These are phyloP conservation scores for Acrocephalus arundinaceus DNA, from an alignment of 2,113 vertebrate genomes.

Conservation along the genomic window DNA sequence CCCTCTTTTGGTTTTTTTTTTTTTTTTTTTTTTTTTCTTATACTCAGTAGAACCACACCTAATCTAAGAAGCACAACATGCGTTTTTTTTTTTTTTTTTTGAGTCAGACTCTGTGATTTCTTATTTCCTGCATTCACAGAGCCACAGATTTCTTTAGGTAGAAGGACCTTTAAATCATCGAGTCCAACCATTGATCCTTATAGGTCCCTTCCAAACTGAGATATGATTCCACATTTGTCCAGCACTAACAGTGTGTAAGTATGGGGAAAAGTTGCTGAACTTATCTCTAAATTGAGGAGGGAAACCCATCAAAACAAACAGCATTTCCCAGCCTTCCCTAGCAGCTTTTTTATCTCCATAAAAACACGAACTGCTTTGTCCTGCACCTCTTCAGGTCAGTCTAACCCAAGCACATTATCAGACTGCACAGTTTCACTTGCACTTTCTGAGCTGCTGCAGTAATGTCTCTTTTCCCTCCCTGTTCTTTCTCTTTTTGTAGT, in stretches of 20 bases:
- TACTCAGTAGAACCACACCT: neutral
- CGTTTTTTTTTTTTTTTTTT: neutral
- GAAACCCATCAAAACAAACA: neutral
- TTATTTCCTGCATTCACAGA: neutral
- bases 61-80: fast-evolving
- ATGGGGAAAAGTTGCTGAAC: neutral
- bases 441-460: neutral
- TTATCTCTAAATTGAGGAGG: neutral
- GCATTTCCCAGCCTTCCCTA: neutral
- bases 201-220: neutral
- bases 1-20: fast-evolving
- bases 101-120: neutral
- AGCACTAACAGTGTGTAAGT: neutral
- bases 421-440: neutral
- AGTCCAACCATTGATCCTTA: neutral
- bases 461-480: neutral
- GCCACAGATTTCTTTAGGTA: neutral
- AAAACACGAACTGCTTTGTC: neutral
- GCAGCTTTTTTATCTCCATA: neutral
- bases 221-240: neutral
- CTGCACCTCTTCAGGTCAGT: neutral
- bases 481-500: no score
- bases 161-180: neutral
- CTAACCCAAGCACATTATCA: neutral
- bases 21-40: no score